A percentile compares a stretch with the other conserved stretches of the same genome.
These are phyloP conservation scores for Corythucha ciliata DNA, from an alignment of 2,888 invertebrate species.

Conservation along the genomic window DNA sequence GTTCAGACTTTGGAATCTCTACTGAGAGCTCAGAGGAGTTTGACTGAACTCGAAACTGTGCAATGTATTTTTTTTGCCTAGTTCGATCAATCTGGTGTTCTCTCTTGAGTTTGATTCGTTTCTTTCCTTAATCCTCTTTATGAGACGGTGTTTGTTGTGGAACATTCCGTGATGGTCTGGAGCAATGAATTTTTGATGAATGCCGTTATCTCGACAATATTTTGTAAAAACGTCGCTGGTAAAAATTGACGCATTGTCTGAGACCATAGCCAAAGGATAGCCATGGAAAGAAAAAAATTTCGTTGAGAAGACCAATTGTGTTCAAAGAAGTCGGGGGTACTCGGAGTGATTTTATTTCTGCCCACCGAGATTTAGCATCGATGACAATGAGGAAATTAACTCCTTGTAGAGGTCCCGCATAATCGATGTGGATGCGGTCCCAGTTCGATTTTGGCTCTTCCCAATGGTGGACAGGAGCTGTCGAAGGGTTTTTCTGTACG, in stretches of 20 bases:
- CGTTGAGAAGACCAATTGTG: not conserved
- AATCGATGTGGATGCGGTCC: slow-evolving; percentile 14
- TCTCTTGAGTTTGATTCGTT: too few relatives aligned
- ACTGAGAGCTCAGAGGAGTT: too few relatives aligned
- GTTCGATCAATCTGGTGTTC: too few relatives aligned
- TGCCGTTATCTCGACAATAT: slow-evolving; percentile 30
- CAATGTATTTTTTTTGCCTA: too few relatives aligned
- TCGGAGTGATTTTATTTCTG: slow-evolving; percentile 8
- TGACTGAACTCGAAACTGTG: too few relatives aligned
- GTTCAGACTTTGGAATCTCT: too few relatives aligned
- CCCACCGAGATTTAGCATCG: slow-evolving; percentile 29
- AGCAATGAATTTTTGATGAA: slow-evolving; percentile 26
- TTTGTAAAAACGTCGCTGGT: slow-evolving; percentile 29
- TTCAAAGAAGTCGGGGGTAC: slow-evolving; percentile 28
- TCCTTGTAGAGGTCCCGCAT: slow-evolving; percentile 3
- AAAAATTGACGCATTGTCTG: slow-evolving; percentile 30
- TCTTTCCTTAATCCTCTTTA: too few relatives aligned
- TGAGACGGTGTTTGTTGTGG: too few relatives aligned
- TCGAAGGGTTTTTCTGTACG: slow-evolving; percentile 8
- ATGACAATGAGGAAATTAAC: slow-evolving; percentile 19
- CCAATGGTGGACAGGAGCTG: slow-evolving; percentile 5
- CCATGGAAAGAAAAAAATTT: slow-evolving; percentile 30
- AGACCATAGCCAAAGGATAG: slow-evolving; percentile 32
- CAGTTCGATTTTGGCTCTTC: slow-evolving; percentile 31
- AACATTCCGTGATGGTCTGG: slow-evolving; percentile 2